A percentile compares a stretch with the other conserved stretches of the same genome.
Conservation (phyloP, 1,140 invertebrate genomes). For the Formica selysi region DNA sequence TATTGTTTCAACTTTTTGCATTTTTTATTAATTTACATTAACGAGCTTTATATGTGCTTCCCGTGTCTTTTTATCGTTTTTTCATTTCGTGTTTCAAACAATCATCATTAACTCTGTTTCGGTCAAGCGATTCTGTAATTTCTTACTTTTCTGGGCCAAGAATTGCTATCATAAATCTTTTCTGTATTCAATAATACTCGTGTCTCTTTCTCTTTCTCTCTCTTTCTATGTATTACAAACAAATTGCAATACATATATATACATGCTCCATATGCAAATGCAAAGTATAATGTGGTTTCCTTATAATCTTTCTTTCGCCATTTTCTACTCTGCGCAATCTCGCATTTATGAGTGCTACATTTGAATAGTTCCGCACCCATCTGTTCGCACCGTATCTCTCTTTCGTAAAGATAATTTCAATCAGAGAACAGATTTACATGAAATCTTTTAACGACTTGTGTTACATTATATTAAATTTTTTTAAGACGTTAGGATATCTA, state of each 20-base stretch:
- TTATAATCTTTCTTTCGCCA: conserved; percentile 29
- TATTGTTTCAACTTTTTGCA: background rate
- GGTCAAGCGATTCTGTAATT: conserved; percentile 34
- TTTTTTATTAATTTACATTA: conserved; percentile 12
- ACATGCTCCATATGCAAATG: conserved; percentile 14
- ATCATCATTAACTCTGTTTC: conserved; percentile 30
- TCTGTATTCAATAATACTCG: conserved; percentile 32
- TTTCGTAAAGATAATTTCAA: background rate
- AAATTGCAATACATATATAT: conserved; percentile 18
- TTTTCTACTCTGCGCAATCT: conserved; percentile 24
- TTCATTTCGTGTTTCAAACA: conserved; percentile 15
- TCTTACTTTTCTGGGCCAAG: conserved; percentile 47
- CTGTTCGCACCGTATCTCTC: background rate
- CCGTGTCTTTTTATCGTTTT: conserved; percentile 8
- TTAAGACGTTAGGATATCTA: background rate
- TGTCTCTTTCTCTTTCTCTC: conserved; percentile 10
- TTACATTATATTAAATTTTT: background rate
- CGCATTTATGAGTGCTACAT: conserved; percentile 8
- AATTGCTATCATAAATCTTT: conserved; percentile 36
- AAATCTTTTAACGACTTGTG: conserved; percentile 5
- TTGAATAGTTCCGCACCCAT: conserved; percentile 13
- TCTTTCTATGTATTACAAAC: background rate
- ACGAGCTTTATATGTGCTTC: background rate
- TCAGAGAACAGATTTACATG: conserved; percentile 6
- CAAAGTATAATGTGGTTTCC: conserved; percentile 17